Conservation (phyloP, 2,113 vertebrate species). For the Aythya baeri region DNA sequence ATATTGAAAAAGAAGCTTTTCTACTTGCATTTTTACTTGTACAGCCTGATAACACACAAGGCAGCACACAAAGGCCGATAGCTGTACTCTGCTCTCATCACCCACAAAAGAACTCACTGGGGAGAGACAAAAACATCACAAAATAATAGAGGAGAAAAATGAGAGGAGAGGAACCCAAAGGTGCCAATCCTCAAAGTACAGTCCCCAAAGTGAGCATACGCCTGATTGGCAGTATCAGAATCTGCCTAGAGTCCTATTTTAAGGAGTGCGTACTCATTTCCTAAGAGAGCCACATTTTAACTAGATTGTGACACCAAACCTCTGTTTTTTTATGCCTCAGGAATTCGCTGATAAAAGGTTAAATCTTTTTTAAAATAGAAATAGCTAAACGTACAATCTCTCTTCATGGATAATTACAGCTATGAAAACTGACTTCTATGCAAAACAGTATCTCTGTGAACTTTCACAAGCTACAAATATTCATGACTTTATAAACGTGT, state of each 20-base stretch:
- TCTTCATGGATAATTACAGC: not conserved
- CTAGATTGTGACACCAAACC: not conserved
- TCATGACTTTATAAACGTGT: not conserved
- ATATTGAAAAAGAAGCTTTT: not conserved
- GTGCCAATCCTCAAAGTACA: not conserved
- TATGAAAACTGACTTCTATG: not conserved
- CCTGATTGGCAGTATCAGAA: not conserved
- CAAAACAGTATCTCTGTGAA: not conserved
- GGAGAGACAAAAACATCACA: not conserved
- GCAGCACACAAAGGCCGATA: not conserved
- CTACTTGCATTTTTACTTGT: not conserved
- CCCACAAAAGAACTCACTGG: not conserved
- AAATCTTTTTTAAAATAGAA: rapidly evolving
- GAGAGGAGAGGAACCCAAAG: not conserved
- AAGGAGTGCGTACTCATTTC: not conserved
- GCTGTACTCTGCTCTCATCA: not conserved
- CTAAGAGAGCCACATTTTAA: not conserved
- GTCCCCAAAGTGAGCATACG: not conserved
- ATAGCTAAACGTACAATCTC: not conserved
- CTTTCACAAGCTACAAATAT: not conserved
- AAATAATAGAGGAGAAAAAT: not conserved
- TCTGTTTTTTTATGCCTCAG: not conserved
- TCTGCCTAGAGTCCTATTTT: not conserved
- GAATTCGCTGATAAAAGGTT: not conserved
- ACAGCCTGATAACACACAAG: not conserved